Conservation (phyloP, 2,888 invertebrate species). For the Drosophila subsilvestris region DNA sequence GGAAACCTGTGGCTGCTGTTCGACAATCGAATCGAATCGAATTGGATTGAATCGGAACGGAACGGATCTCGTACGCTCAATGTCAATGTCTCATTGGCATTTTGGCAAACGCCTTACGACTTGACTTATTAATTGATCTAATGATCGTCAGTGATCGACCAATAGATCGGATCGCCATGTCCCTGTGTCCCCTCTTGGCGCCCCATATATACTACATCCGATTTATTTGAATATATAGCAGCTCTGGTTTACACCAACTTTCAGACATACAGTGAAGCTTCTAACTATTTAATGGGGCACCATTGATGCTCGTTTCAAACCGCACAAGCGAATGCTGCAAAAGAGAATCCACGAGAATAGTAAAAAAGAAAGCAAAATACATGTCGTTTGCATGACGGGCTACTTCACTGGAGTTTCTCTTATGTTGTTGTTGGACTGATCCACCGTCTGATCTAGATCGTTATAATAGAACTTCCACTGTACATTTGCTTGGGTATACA, state of each 20-base stretch:
- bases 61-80: conserved; percentile 61
- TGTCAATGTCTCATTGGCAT: conserved; percentile 79
- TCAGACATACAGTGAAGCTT: not conserved
- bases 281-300: no score
- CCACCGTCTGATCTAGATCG: not conserved
- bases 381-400: no score
- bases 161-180: conserved; percentile 28
- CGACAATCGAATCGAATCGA: conserved; percentile 21
- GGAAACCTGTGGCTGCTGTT: conserved; percentile 60
- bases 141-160: conserved; percentile 45
- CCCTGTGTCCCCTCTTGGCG: conserved; percentile 49
- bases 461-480: not conserved
- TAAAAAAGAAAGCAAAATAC: no score
- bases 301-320: no score
- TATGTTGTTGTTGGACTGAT: no score
- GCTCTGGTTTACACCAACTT: not conserved
- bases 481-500: conserved; percentile 37
- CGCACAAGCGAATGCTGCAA: no score
- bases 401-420: no score
- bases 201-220: conserved; percentile 14
- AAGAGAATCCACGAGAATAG: no score
- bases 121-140: conserved; percentile 71
- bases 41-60: conserved; percentile 30
- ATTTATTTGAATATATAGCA: not conserved
- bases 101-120: conserved; percentile 69